Conservation (phyloP, 2,888 invertebrate species). For the Nasonovia ribisnigri region DNA sequence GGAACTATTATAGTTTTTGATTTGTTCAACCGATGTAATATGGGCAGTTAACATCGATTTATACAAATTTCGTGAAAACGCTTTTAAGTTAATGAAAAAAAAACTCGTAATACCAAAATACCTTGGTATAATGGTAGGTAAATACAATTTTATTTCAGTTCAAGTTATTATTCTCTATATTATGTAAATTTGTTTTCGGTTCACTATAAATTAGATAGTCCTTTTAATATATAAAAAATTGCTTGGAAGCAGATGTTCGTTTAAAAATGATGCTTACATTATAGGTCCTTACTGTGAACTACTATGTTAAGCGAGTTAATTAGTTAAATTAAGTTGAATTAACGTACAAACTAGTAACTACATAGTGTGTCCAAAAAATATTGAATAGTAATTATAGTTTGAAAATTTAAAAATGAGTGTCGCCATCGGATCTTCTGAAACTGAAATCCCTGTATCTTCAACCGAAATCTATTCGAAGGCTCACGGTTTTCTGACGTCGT, state of each 20-base stretch:
- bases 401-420: neutral
- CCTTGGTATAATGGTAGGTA: too few relatives aligned
- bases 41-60: too few relatives aligned
- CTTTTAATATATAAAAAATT: neutral
- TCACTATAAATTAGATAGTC: neutral
- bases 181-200: neutral
- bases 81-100: neutral
- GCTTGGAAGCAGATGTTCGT: neutral
- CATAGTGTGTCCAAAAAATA: neutral
- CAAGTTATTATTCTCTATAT: neutral
- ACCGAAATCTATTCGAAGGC: neutral
- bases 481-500: neutral
- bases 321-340: neutral
- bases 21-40: neutral
- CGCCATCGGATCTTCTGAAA: neutral
- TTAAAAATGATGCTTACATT: neutral
- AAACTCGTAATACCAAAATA: neutral
- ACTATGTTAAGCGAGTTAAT: neutral
- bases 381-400: neutral
- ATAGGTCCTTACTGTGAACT: neutral
- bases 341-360: neutral
- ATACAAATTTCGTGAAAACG: neutral
- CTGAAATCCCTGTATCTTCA: neutral
- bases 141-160: neutral
- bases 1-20: neutral